A percentile compares a stretch with the other conserved stretches of the same genome.
Conservation (phyloP, 2,888 invertebrate species). For the Caradrina clavipalpis region DNA sequence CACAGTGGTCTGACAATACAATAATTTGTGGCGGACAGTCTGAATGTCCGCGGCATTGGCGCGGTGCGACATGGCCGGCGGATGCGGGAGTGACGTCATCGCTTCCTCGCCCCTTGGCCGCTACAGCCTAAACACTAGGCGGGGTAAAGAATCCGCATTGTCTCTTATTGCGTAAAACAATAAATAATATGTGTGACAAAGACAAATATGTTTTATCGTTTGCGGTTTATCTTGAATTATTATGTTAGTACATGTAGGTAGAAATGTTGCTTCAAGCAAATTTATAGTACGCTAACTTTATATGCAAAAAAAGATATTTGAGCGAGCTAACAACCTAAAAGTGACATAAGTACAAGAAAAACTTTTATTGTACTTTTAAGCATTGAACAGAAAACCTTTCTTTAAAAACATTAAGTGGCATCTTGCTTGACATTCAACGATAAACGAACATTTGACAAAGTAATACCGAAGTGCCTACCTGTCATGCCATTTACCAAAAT, state of each 20-base stretch:
- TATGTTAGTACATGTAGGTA: neutral
- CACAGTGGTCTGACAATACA: conserved; percentile 59
- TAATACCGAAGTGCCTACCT: neutral
- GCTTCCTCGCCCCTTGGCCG: conserved; percentile 64
- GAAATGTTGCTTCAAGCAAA: neutral
- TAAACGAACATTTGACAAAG: neutral
- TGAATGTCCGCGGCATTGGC: conserved; percentile 72
- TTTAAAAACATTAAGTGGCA: neutral
- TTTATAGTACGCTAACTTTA: neutral
- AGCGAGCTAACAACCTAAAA: neutral
- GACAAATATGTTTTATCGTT: conserved; percentile 46
- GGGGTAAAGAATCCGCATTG: conserved; percentile 51
- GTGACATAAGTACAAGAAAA: neutral
- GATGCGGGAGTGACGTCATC: conserved; percentile 83
- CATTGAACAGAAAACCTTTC: neutral
- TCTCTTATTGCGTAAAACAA: conserved; percentile 48
- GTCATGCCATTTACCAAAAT: neutral
- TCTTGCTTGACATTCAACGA: neutral
- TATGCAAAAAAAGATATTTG: too few species aligned
- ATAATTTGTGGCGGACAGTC: conserved; percentile 71
- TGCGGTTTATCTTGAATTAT: conserved; percentile 26
- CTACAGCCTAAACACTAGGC: conserved; percentile 53
- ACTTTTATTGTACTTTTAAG: neutral
- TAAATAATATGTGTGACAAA: conserved; percentile 43
- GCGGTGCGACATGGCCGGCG: conserved; percentile 78